These are phyloP conservation scores for Megaceryle maxima DNA, from an alignment of 2,113 vertebrate species.

Conservation along the genomic window DNA sequence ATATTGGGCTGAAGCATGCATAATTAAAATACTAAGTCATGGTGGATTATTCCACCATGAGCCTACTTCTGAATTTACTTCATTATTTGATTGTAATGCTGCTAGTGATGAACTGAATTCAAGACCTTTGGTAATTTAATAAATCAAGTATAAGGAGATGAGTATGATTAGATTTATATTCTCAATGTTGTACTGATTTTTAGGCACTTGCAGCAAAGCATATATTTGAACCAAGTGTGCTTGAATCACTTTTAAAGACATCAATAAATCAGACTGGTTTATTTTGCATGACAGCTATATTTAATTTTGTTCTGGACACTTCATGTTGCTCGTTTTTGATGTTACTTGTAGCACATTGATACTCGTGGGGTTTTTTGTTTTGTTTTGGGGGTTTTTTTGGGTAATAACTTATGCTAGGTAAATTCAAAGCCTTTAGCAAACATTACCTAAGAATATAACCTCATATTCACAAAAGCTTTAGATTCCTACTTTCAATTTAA, in stretches of 20 bases:
- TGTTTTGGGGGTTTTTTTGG: neutral
- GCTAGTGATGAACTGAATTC: conserved; percentile 17
- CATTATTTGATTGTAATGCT: conserved; percentile 26
- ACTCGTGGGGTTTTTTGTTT: neutral
- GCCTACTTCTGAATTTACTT: conserved; percentile 17
- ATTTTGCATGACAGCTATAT: neutral
- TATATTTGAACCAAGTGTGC: neutral
- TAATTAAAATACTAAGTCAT: conserved; percentile 1
- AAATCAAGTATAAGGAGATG: neutral
- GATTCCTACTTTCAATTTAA: neutral
- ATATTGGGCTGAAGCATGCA: neutral
- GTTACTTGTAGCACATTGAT: neutral
- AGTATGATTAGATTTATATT: neutral
- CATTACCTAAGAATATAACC: neutral
- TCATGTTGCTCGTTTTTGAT: neutral
- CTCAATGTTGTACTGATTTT: neutral
- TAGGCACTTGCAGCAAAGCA: neutral
- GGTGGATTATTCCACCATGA: conserved; percentile 8
- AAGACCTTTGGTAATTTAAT: conserved; percentile 40
- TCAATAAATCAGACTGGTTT: neutral
- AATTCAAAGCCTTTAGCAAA: neutral
- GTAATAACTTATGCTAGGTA: neutral
- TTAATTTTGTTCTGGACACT: neutral
- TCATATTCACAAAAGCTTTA: neutral
- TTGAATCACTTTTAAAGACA: neutral